Evolutionary conservation across 2,888 invertebrate genomes (phyloP), one percentile per base, ranked within the genome.

Genomic region (Ophion ellenae): DNA sequence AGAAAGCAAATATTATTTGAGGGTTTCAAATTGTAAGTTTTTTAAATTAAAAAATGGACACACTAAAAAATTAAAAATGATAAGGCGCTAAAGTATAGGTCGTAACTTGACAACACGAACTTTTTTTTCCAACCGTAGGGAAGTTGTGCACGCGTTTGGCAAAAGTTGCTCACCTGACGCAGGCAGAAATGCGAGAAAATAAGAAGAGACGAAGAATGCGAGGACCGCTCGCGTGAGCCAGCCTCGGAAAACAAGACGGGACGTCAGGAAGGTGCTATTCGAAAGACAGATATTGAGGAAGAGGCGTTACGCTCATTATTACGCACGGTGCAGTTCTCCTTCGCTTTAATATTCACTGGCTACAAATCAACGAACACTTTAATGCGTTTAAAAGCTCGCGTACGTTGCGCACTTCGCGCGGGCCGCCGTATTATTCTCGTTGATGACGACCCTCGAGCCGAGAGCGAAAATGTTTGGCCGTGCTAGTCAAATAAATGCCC

Each of bases 351-450:
- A 86, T 86, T 80, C 85, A 63, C 76, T 80, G 87, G 90, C 90
- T 89, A 92, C 92, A 92, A 92, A 92, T 92, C 92, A 92, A 92
- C 90, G 88, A 90, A 90, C 89, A 90, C 89, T 91, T 90, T 90
- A 89, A 81, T 81, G 86, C 80, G 71, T 83, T 78, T 81, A 28
- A 76, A 24, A 36, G 20, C 64, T 73, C 84, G 67, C 87, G 61
- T 74, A 82, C 77, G 61, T 76, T 79, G 70, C 74, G 64, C 75
- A 64, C 32, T 64, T 40, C 40, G 20, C 57, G 75, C 11, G 5
- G 28, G 32, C 32, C 63, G 47, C 28, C 20, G 24, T 45, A 24
- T 64, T 59, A 28, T 64, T 14, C 24, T 76, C 76, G 79, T 75
- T 76, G 76, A 82, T 74, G 71, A 81, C 70, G 75, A 61, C 61